Evolutionary conservation across 2,797 vertebrate species (phyloP), one percentile per base, ranked within the genome.

Genomic region (Tenualosa thibaudeaui): DNA sequence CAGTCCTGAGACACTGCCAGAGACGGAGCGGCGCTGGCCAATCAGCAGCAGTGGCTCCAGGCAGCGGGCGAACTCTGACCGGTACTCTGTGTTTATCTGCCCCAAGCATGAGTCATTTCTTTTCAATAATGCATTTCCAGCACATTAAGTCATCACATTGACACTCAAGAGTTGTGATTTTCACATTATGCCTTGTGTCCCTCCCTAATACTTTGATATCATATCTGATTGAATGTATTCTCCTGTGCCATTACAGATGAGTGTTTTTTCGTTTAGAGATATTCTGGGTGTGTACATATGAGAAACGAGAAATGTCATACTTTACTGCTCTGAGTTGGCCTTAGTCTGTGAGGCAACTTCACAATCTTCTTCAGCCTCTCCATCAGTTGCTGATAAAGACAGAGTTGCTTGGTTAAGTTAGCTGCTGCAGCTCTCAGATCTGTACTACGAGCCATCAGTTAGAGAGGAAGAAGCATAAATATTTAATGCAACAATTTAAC

Each of bases 21-120:
- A 88, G 40, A 92, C 91, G 49, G 93, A 93, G 81, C 93, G 89
- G 3, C 92, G 92, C 0, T 95, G 93, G 3, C 93, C 93, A 82
- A 95, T 90, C 90, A 95, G 88, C 86, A 97, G 91, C 85, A 97
- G 91, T 0, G 96, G 94, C 90, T 97, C 96, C 92, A 97, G 91
- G 88, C 96, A 97, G 86, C 93, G 95, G 0, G 94, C 94, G 0
- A 97, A 97, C 90, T 97, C 96, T 0, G 95, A 92, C 0, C 92
- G 91, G 92, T 96, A 95, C 89, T 97, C 96, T 0, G 95, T 96
- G 94, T 95, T 90, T 88, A 97, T 96, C 96, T 97, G 91, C 15
- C 40, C 71, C 19, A 19, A 17, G 8, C 71, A 40, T 71, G 65
- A 71, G 65, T 71, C 65, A 71, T 71, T 31, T 71, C 65, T 46